phyloP scores from a whole-genome alignment of 2,797 vertebrate species.

The Hyperoplus immaculatus region DNA sequence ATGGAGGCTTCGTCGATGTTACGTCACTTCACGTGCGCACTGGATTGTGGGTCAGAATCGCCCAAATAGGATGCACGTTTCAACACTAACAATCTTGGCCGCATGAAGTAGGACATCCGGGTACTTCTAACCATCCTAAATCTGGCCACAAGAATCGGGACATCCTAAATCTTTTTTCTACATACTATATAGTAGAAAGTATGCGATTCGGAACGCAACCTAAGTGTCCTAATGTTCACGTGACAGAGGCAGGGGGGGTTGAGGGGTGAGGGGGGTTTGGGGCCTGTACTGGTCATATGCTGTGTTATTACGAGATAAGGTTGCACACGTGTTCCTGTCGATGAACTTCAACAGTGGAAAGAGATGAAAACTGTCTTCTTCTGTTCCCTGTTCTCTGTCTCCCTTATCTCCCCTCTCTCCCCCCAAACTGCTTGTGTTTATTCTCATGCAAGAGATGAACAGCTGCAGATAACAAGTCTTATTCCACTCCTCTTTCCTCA shows the following conservation, averaged over 20 bases:
- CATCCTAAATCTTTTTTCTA: no score
- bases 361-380: conserved; percentile 24
- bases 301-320: conserved; percentile 65
- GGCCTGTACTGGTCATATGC: conserved; percentile 66
- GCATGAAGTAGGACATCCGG: no score
- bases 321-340: conserved; percentile 72
- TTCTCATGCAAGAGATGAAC: conserved; percentile 48
- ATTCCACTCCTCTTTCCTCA: conserved; percentile 10
- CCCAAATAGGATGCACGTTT: no score
- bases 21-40: no score
- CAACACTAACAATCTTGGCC: no score
- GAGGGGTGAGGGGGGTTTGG: conserved; percentile 42
- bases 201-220: no score
- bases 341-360: conserved; percentile 60
- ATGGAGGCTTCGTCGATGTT: no score
- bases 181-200: no score
- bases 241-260: conserved; percentile 50
- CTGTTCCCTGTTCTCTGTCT: conserved; percentile 11
- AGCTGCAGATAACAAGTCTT: conserved; percentile 66
- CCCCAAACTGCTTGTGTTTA: conserved; percentile 14
- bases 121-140: no score
- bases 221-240: conserved; percentile 40
- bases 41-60: no score
- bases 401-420: conserved; percentile 12
- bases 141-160: no score